phyloP scores from a whole-genome alignment of 2,888 invertebrate species.

The Diaphora mendica region DNA sequence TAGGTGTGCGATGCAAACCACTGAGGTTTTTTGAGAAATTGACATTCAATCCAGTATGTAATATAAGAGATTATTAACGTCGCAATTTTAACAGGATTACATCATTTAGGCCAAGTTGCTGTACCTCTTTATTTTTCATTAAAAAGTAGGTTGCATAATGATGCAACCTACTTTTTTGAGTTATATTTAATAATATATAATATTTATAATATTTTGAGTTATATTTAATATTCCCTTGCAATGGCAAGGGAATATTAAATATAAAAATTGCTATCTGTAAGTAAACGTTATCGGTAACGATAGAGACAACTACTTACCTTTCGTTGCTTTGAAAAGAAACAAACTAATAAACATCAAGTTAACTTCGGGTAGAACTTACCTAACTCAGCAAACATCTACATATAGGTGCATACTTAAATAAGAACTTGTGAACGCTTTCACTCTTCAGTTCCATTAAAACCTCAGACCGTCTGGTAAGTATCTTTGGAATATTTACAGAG shows the following conservation, averaged over 20 bases:
- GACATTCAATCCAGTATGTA: no score
- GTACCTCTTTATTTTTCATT: no score
- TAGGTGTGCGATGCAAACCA: no score
- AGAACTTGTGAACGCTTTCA: slow-evolving; percentile 19
- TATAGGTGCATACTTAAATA: slow-evolving; percentile 2
- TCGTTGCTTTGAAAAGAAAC: slow-evolving; percentile 11
- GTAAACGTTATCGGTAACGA: slow-evolving; percentile 1
- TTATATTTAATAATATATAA: no score
- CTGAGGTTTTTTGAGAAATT: no score
- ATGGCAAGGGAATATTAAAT: background rate
- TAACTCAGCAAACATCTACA: slow-evolving; percentile 1
- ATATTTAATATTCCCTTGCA: no score
- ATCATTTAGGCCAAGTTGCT: no score
- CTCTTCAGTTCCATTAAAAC: slow-evolving; percentile 19
- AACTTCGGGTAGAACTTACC: slow-evolving; percentile 1
- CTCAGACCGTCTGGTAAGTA: slow-evolving; percentile 19
- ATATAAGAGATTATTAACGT: no score
- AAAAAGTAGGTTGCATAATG: no score
- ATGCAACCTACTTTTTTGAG: no score
- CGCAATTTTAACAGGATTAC: no score
- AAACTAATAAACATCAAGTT: slow-evolving; percentile 14
- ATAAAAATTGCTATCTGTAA: slow-evolving; percentile 2
- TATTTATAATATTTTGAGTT: no score
- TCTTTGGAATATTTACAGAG: slow-evolving; percentile 34
- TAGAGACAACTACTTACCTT: background rate